phyloP scores from a whole-genome alignment of 2,797 vertebrate species.

The Poecilia gillii region DNA sequence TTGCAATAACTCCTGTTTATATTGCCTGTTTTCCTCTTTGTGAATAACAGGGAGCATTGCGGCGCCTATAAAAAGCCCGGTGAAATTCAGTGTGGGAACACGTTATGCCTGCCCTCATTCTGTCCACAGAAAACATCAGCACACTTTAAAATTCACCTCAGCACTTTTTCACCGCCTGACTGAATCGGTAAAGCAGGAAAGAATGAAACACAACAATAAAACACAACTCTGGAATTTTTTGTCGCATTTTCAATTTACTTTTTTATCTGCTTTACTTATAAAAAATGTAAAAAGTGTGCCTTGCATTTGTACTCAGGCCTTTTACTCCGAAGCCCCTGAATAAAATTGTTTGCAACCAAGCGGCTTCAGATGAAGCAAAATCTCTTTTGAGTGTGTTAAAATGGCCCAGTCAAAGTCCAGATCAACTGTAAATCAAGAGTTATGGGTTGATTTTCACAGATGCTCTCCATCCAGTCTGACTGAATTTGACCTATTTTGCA shows the following conservation, averaged over 20 bases:
- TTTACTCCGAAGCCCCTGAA: neutral
- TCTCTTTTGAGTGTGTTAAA: neutral
- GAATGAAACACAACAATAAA: neutral
- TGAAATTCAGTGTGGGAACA: slow-evolving; percentile 9
- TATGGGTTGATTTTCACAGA: neutral
- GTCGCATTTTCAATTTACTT: neutral
- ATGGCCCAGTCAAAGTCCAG: neutral
- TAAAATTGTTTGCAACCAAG: neutral
- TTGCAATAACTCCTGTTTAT: neutral
- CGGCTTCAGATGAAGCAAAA: neutral
- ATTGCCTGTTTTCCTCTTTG: slow-evolving; percentile 1
- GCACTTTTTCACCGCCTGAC: slow-evolving; percentile 20
- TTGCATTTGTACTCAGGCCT: neutral
- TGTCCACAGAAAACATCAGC: slow-evolving; percentile 29
- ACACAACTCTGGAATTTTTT: neutral
- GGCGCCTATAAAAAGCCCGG: slow-evolving; percentile 5
- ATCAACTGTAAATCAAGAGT: neutral
- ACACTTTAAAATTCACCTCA: slow-evolving; percentile 31
- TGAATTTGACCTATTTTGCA: neutral
- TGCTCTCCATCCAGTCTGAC: neutral
- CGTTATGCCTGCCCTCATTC: slow-evolving; percentile 26
- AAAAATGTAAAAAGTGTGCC: neutral
- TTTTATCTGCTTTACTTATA: too few species aligned
- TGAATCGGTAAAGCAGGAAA: slow-evolving; percentile 31
- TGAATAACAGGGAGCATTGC: neutral